Percentiles rank a stretch among this genome's conserved stretches.
phyloP scores from a whole-genome alignment of 2,113 vertebrate genomes.

The Paedocypris sp. region DNA sequence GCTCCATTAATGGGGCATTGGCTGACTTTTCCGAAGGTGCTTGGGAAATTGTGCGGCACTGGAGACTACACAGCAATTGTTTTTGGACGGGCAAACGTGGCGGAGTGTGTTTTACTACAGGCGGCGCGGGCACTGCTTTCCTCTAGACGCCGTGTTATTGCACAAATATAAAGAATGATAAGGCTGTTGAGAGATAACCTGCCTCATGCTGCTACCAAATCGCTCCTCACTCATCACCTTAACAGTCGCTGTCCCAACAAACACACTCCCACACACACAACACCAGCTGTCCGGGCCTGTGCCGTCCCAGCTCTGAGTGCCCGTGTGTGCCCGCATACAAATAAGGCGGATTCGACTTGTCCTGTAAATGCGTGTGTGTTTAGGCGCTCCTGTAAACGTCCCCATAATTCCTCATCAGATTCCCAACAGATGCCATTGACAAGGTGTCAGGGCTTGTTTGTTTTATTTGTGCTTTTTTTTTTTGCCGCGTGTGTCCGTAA shows the following conservation, averaged over 20 bases:
- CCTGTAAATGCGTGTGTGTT: neutral
- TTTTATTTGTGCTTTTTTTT: no score
- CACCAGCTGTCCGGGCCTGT: slow-evolving; percentile 33
- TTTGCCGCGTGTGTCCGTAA: neutral
- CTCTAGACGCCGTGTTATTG: slow-evolving; percentile 38
- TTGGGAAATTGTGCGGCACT: slow-evolving; percentile 8
- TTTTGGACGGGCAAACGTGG: neutral
- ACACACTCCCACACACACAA: slow-evolving; percentile 17
- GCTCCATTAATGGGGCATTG: slow-evolving; percentile 10
- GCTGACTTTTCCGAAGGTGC: slow-evolving; percentile 30
- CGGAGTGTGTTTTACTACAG: slow-evolving; percentile 27
- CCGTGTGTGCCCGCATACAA: slow-evolving; percentile 10
- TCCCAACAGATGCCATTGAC: slow-evolving; percentile 16
- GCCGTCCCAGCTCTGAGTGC: slow-evolving; percentile 1
- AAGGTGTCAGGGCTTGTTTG: slow-evolving; percentile 20
- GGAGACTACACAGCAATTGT: neutral
- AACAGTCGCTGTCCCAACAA: slow-evolving; percentile 28
- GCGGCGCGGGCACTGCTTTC: slow-evolving; percentile 24
- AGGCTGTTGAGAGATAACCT: slow-evolving; percentile 40
- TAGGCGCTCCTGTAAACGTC: neutral
- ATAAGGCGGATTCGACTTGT: neutral
- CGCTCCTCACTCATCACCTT: slow-evolving; percentile 37
- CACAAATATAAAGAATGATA: slow-evolving; percentile 40
- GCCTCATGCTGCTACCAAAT: slow-evolving; percentile 37
- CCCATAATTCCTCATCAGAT: slow-evolving; percentile 6